These are phyloP conservation scores for Ranitomeya imitator DNA, from an alignment of 2,113 vertebrate species.

Conservation along the genomic window DNA sequence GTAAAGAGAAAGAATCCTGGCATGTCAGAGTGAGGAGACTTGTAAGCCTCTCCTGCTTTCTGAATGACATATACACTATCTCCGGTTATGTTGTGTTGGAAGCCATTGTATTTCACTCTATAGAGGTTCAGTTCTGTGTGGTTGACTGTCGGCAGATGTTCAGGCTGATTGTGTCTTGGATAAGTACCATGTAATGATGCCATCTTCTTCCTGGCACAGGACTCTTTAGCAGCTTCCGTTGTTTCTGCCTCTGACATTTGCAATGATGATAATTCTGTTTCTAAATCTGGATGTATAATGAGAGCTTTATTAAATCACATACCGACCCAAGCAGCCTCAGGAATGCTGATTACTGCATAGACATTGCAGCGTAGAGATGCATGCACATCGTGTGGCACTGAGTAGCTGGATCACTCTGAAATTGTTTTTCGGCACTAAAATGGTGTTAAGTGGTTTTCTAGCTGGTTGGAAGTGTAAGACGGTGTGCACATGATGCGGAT, in stretches of 20 bases:
- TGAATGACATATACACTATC: not conserved
- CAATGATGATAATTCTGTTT: slow-evolving; percentile 41
- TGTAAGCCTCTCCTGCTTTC: no score
- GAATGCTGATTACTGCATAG: not conserved
- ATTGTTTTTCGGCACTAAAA: not conserved
- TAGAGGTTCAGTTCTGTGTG: not conserved
- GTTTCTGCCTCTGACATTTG: slow-evolving; percentile 21
- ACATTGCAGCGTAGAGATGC: not conserved
- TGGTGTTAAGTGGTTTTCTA: not conserved
- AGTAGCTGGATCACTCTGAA: not conserved
- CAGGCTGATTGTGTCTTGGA: slow-evolving; percentile 18
- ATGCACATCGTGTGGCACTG: not conserved
- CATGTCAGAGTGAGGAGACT: no score
- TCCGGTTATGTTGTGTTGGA: not conserved
- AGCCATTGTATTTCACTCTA: not conserved
- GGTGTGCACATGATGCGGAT: no score
- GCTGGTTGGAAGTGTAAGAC: no score
- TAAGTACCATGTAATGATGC: slow-evolving; percentile 25
- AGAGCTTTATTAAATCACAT: slow-evolving; percentile 26
- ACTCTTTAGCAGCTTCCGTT: slow-evolving; percentile 32
- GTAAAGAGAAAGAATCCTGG: no score
- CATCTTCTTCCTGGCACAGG: slow-evolving; percentile 3
- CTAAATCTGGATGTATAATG: slow-evolving; percentile 53
- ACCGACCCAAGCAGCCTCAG: slow-evolving; percentile 35
- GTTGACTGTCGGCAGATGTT: not conserved